A percentile compares a stretch with the other conserved stretches of the same genome.
These are phyloP conservation scores for Campylomormyrus numenius DNA, from an alignment of 2,113 vertebrate genomes.

Conservation along the genomic window DNA sequence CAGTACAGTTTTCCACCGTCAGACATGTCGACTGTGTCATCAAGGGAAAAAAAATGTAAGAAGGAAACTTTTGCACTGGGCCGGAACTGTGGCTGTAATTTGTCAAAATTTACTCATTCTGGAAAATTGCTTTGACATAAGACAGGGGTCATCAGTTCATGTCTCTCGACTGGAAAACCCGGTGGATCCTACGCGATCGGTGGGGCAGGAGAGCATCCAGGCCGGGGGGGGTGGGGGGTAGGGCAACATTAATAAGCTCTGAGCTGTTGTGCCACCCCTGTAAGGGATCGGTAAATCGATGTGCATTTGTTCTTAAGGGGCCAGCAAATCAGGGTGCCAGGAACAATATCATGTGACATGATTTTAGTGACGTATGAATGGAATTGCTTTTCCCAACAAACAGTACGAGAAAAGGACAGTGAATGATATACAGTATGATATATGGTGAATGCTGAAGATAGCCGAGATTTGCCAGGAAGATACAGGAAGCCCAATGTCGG, in stretches of 20 bases:
- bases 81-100: not conserved
- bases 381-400: not conserved
- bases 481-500: not conserved
- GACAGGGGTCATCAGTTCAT: not conserved
- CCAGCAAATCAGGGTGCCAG: not conserved
- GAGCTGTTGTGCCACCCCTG: not conserved
- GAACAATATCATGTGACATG: not conserved
- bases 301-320: not conserved
- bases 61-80: not conserved
- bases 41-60: not conserved
- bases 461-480: not conserved
- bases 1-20: not conserved
- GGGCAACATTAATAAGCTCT: not conserved
- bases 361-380: not conserved
- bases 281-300: not conserved
- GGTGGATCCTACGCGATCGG: not conserved
- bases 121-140: not conserved
- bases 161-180: not conserved
- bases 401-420: not conserved
- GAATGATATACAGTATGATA: not conserved
- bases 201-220: not conserved
- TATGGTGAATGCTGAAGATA: not conserved
- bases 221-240: not conserved
- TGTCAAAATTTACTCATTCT: not conserved
- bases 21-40: not conserved